A percentile compares a stretch with the other conserved stretches of the same genome.
Conservation (phyloP, 1,140 invertebrate species). For the Drosophila fuyamai region DNA sequence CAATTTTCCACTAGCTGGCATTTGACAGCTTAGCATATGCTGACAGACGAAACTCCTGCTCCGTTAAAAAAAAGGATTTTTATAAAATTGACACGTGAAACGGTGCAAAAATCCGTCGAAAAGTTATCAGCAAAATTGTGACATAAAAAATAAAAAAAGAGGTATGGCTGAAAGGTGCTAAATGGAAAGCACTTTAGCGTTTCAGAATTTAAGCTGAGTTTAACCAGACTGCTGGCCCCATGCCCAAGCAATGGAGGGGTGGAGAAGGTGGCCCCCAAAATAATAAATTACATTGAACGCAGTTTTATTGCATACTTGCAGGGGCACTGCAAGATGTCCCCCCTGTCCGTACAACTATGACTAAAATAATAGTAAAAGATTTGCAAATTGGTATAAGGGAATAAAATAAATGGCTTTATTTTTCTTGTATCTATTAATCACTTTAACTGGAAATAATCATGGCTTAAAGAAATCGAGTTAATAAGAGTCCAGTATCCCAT, state of each 20-base stretch:
- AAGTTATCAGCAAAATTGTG: slow-evolving; percentile 39
- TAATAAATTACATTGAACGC: slow-evolving; percentile 54
- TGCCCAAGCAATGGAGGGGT: slow-evolving; percentile 1
- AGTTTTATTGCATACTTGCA: slow-evolving; percentile 53
- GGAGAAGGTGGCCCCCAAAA: slow-evolving; percentile 17
- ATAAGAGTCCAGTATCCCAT: too few relatives aligned
- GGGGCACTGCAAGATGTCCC: slow-evolving; percentile 17
- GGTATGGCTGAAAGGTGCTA: slow-evolving; percentile 14
- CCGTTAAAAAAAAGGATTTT: slow-evolving; percentile 6
- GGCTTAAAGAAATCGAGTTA: too few relatives aligned
- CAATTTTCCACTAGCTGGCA: slow-evolving; percentile 41
- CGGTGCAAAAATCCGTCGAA: slow-evolving; percentile 47
- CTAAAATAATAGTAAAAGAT: not conserved
- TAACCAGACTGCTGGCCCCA: slow-evolving; percentile 18
- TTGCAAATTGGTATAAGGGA: too few relatives aligned
- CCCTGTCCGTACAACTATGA: not conserved
- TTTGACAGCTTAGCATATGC: slow-evolving; percentile 42
- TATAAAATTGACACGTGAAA: slow-evolving; percentile 42
- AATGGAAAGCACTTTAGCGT: slow-evolving; percentile 10
- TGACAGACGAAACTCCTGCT: slow-evolving; percentile 16
- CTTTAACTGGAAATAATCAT: not conserved
- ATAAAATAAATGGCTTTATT: not conserved
- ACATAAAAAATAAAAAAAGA: slow-evolving; percentile 12
- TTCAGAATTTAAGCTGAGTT: slow-evolving; percentile 29
- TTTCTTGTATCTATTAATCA: not conserved